phyloP scores from a whole-genome alignment of 92 coral and sea anemone species.

The Heteractis magnifica region DNA sequence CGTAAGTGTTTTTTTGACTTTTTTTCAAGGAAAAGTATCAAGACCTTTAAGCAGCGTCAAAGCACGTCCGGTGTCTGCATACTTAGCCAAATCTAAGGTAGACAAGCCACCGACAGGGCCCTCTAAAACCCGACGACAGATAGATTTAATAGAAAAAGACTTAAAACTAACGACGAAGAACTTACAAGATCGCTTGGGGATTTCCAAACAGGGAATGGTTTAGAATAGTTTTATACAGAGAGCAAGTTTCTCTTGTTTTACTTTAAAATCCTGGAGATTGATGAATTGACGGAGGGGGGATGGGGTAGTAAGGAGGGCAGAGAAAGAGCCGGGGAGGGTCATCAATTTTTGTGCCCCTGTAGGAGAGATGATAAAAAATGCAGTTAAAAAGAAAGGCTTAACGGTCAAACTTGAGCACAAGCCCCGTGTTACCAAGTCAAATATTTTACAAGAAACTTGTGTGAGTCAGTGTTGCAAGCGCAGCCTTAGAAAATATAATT shows the following conservation, averaged over 20 bases:
- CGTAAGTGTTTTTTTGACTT: neutral
- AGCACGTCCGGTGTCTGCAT: constrained; percentile 56
- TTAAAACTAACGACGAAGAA: constrained; percentile 62
- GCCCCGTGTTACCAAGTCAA: too few species aligned
- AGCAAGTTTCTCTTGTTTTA: neutral
- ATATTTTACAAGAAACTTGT: too few species aligned
- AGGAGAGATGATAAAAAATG: too few species aligned
- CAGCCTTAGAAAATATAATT: too few species aligned
- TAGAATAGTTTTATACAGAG: neutral
- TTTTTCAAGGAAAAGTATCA: constrained; percentile 11
- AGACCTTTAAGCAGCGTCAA: constrained; percentile 11
- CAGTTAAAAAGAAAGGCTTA: too few species aligned
- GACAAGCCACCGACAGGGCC: constrained; percentile 29
- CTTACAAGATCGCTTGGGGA: constrained; percentile 78
- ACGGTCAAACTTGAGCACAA: too few species aligned
- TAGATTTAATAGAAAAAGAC: constrained; percentile 74
- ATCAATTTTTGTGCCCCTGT: too few species aligned
- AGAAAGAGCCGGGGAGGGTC: too few species aligned
- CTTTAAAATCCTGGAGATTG: neutral
- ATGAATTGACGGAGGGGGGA: too few species aligned
- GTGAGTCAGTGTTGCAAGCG: too few species aligned
- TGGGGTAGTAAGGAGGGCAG: too few species aligned
- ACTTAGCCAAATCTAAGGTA: constrained; percentile 39
- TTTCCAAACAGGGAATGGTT: constrained; percentile 72
- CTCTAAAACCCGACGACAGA: constrained; percentile 44